These are phyloP conservation scores for Leptinotarsa juncta DNA, from an alignment of 2,888 invertebrate species.

Conservation along the genomic window DNA sequence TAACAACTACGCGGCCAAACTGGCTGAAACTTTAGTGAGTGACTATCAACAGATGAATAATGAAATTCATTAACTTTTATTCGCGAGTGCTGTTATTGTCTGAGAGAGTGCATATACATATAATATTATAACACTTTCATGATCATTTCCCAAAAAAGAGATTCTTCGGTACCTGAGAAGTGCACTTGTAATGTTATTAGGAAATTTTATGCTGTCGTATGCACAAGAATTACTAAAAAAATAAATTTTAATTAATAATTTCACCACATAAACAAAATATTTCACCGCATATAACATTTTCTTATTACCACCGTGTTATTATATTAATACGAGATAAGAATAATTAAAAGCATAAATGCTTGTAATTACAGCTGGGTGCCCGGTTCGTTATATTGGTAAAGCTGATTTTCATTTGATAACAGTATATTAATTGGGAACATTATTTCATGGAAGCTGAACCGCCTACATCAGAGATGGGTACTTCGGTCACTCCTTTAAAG, in stretches of 20 bases:
- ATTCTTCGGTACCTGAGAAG: too few species aligned
- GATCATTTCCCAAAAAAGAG: too few species aligned
- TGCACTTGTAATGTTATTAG: too few species aligned
- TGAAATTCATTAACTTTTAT: too few species aligned
- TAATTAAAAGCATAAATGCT: constrained; percentile 65
- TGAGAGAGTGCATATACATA: too few species aligned
- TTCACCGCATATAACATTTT: constrained; percentile 56
- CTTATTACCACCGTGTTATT: constrained; percentile 61
- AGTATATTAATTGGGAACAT: constrained; percentile 60
- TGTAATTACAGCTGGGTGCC: constrained; percentile 60
- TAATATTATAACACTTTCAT: too few species aligned
- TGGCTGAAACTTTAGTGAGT: too few species aligned
- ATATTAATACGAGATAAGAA: constrained; percentile 64
- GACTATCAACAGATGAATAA: too few species aligned
- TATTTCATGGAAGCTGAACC: constrained; percentile 57
- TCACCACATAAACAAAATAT: constrained; percentile 44
- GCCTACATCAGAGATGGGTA: constrained; percentile 47
- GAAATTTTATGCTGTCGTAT: too few species aligned
- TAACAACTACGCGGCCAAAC: too few species aligned
- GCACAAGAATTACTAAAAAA: constrained; percentile 24
- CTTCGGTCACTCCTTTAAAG: constrained; percentile 11
- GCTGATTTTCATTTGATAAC: constrained; percentile 62
- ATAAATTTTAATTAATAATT: constrained; percentile 38
- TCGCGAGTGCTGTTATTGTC: too few species aligned
- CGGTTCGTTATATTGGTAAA: constrained; percentile 56